phyloP scores from a whole-genome alignment of 2,113 vertebrate species.

The Catharus fuscescens region DNA sequence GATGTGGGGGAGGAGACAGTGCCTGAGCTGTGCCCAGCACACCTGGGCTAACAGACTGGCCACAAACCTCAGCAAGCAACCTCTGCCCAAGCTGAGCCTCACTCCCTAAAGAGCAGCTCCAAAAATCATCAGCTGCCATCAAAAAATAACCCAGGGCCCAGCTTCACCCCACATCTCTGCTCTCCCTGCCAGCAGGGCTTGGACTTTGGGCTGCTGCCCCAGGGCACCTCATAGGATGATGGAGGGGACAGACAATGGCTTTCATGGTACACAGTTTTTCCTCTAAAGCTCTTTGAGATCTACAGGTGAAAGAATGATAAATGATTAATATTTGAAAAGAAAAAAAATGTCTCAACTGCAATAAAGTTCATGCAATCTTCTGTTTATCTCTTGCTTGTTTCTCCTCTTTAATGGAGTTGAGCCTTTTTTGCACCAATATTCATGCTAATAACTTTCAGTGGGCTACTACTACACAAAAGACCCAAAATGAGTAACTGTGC shows the following conservation, averaged over 20 bases:
- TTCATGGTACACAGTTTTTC: accelerated
- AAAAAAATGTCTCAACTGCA: neutral
- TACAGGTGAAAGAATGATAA: neutral
- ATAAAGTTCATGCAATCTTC: neutral
- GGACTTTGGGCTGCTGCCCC: neutral
- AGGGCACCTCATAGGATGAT: accelerated
- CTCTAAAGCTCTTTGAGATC: neutral
- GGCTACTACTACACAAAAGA: neutral
- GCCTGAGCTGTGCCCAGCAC: neutral
- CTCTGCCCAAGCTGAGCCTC: neutral
- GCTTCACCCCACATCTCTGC: neutral
- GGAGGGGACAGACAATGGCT: neutral
- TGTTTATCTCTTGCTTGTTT: neutral
- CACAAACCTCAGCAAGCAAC: neutral
- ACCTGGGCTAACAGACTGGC: accelerated
- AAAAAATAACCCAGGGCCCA: neutral
- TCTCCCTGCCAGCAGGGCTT: neutral
- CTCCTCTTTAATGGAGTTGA: neutral
- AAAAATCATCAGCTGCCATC: neutral
- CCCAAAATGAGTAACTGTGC: neutral
- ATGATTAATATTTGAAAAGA: neutral
- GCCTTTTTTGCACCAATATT: neutral
- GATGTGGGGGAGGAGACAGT: neutral
- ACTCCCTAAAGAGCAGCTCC: neutral
- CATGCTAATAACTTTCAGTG: neutral